These are phyloP conservation scores for Hydrozoanthus tunicans DNA, from an alignment of 64 coral and sea anemone species.

Conservation along the genomic window DNA sequence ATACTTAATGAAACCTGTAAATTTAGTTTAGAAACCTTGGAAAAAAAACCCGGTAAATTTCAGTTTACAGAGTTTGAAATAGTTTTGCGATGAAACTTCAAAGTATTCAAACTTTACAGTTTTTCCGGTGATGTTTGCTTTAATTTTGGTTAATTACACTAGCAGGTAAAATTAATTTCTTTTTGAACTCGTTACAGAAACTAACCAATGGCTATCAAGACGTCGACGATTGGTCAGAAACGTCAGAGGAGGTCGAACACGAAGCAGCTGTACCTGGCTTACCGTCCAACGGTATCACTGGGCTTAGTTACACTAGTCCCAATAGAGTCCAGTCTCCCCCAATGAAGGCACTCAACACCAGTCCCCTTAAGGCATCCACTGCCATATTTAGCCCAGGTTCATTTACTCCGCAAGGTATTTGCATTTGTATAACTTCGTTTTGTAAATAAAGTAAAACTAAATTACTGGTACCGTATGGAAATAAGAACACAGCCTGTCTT, in stretches of 20 bases:
- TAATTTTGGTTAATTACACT: neutral
- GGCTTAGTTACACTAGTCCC: slow-evolving; percentile 48
- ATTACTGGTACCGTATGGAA: too few species aligned
- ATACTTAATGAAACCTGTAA: too few species aligned
- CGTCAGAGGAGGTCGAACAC: slow-evolving; percentile 67
- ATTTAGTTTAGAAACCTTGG: too few species aligned
- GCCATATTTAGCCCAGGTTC: slow-evolving; percentile 49
- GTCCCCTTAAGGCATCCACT: slow-evolving; percentile 57
- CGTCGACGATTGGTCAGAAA: slow-evolving; percentile 91
- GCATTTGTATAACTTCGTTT: too few species aligned
- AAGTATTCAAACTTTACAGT: too few species aligned
- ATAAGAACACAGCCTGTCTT: too few species aligned
- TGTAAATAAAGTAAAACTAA: too few species aligned
- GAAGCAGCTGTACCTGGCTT: slow-evolving; percentile 33
- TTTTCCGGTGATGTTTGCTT: neutral
- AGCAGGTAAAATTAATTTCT: neutral
- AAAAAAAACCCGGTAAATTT: too few species aligned
- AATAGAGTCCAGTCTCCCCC: slow-evolving; percentile 69
- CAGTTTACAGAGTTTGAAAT: too few species aligned
- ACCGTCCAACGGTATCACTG: slow-evolving; percentile 56
- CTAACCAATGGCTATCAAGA: slow-evolving; percentile 68
- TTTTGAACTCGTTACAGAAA: slow-evolving; percentile 23
- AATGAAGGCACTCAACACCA: slow-evolving; percentile 32
- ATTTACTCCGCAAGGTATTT: slow-evolving; percentile 60
- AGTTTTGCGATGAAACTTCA: too few species aligned